These are phyloP conservation scores for Drepanosiphum platanoidis DNA, from an alignment of 2,888 invertebrate genomes.

Conservation along the genomic window DNA sequence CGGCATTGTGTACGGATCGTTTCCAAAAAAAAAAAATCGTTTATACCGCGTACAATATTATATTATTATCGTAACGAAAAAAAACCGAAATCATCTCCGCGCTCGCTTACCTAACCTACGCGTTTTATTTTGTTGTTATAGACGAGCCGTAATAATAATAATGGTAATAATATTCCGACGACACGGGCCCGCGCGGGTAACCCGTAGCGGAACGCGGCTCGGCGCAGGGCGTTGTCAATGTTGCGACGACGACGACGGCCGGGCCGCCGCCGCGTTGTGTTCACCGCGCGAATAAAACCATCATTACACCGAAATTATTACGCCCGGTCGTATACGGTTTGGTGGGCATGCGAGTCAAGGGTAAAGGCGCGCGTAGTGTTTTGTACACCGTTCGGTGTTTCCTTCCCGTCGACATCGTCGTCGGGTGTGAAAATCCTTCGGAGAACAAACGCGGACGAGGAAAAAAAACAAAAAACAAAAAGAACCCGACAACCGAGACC, in stretches of 20 bases:
- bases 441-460: no score
- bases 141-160: background rate
- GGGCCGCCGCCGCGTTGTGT: no score
- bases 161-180: background rate
- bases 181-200: background rate
- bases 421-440: conserved; percentile 21
- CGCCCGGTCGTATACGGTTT: conserved; percentile 9
- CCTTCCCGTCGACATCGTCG: background rate
- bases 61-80: no score
- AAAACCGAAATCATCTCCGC: background rate
- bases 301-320: background rate
- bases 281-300: conserved; percentile 1
- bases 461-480: background rate
- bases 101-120: no score
- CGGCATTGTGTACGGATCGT: background rate
- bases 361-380: conserved; percentile 33
- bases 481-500: no score
- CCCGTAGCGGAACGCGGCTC: background rate
- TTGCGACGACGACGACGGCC: background rate
- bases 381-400: background rate
- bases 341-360: conserved; percentile 43
- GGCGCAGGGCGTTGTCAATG: conserved; percentile 36
- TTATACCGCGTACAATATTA: background rate
- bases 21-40: conserved; percentile 18
- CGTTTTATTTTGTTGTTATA: no score